Evolutionary conservation across 1,140 invertebrate species (phyloP).

Genomic region (Aphelenchoides fujianensis): DNA sequence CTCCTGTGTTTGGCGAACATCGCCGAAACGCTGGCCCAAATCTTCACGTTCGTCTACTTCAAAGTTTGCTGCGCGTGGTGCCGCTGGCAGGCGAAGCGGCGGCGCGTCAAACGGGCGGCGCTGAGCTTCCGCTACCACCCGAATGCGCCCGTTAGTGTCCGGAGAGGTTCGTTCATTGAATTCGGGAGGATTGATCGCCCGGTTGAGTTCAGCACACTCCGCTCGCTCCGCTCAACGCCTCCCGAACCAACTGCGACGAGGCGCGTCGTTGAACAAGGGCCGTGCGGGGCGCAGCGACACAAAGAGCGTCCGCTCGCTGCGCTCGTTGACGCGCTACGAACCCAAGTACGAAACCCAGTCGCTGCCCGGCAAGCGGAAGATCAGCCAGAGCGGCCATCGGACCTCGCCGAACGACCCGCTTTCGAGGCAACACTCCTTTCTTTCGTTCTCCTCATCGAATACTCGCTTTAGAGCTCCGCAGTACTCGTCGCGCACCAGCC

Average conservation of each 20-base stretch:
- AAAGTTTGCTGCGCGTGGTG: constrained; percentile 68
- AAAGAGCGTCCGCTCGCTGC: constrained; percentile 53
- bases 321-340: constrained; percentile 38
- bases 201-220: constrained; percentile 46
- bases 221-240: constrained; percentile 29
- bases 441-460: no score
- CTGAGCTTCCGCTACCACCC: constrained; percentile 61
- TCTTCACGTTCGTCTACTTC: constrained; percentile 72
- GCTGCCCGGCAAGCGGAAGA: constrained; percentile 53
- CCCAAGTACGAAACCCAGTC: constrained; percentile 54
- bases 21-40: constrained; percentile 75
- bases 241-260: neutral
- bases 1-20: constrained; percentile 80
- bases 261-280: neutral
- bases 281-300: constrained; percentile 45
- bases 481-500: neutral
- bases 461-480: no score
- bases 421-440: neutral
- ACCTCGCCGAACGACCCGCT: constrained; percentile 23
- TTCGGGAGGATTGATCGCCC: neutral
- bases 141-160: constrained; percentile 59
- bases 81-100: constrained; percentile 54
- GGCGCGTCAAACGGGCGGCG: constrained; percentile 44
- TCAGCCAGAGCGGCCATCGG: constrained; percentile 43
- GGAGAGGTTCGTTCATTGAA: constrained; percentile 51